These are phyloP conservation scores for Muscina levida DNA, from an alignment of 2,888 invertebrate species.

Conservation along the genomic window DNA sequence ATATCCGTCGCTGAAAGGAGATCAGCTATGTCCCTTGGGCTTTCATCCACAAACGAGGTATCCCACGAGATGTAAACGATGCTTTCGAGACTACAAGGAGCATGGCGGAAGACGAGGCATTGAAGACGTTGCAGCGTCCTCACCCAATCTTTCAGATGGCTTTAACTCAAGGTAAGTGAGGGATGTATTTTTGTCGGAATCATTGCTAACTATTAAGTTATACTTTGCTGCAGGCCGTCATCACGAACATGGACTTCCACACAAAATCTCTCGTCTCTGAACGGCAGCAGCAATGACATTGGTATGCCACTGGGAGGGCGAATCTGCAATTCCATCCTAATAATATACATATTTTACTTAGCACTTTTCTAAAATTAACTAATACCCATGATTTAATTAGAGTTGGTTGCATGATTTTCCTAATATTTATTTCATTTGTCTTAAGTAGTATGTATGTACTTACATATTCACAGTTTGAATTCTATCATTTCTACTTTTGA, in stretches of 20 bases:
- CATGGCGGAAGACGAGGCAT: conserved; percentile 89
- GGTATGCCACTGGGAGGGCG: conserved; percentile 71
- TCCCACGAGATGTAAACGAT: conserved; percentile 95
- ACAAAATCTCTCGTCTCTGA: conserved; percentile 82
- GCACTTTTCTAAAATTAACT: conserved; percentile 44
- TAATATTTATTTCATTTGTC: neutral
- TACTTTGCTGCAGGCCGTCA: conserved; percentile 70
- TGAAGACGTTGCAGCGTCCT: conserved; percentile 87
- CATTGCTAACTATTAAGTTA: neutral
- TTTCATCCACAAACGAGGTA: conserved; percentile 97
- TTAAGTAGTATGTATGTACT: no score
- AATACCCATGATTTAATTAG: neutral
- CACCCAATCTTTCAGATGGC: conserved; percentile 88
- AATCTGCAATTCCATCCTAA: neutral
- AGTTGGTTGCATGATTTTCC: neutral
- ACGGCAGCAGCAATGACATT: conserved; percentile 76
- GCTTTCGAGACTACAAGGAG: conserved; percentile 95
- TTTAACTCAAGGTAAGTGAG: conserved; percentile 82
- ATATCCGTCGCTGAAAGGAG: conserved; percentile 85
- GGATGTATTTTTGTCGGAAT: no score
- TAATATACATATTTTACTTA: conserved; percentile 5
- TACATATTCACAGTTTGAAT: neutral
- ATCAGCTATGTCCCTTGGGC: conserved; percentile 93
- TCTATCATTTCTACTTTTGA: conserved; percentile 39
- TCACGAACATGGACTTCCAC: conserved; percentile 89